Conservation (phyloP, 2,888 invertebrate genomes). For the Cistogaster globosa region DNA sequence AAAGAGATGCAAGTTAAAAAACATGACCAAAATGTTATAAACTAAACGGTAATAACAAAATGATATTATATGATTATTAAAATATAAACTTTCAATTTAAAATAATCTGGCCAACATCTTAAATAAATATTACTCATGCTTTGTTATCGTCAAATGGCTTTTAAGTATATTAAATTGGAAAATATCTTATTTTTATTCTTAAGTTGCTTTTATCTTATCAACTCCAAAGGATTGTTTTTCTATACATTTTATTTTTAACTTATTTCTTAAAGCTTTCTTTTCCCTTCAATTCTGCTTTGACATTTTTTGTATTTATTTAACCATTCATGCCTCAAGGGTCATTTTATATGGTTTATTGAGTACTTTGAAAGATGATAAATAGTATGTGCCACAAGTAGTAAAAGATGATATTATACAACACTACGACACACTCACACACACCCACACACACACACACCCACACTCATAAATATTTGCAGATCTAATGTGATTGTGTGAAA, state of each 20-base stretch:
- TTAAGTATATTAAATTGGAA: slow-evolving; percentile 60
- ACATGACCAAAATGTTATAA: too few relatives aligned
- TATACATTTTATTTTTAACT: slow-evolving; percentile 4
- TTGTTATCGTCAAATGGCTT: slow-evolving; percentile 28
- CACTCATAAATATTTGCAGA: not conserved
- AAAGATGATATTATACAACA: slow-evolving; percentile 29
- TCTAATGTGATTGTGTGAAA: slow-evolving; percentile 36
- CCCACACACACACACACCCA: too few relatives aligned
- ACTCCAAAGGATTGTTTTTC: slow-evolving; percentile 20
- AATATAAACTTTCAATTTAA: not conserved
- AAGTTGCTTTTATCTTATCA: slow-evolving; percentile 46
- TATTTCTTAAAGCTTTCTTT: not conserved
- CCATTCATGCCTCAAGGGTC: slow-evolving; percentile 67
- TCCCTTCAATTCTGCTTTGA: not conserved
- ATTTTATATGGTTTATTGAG: slow-evolving; percentile 68
- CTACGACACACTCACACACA: slow-evolving; percentile 1
- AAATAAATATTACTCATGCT: not conserved
- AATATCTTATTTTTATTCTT: slow-evolving; percentile 25
- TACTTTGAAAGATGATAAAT: slow-evolving; percentile 69
- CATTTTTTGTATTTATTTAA: not conserved
- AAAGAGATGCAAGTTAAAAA: too few relatives aligned
- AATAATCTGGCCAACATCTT: not conserved
- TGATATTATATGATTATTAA: not conserved
- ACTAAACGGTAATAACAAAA: too few relatives aligned
- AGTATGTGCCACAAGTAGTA: slow-evolving; percentile 59